Conservation (phyloP, 2,113 vertebrate species). For the Tyto alba region DNA sequence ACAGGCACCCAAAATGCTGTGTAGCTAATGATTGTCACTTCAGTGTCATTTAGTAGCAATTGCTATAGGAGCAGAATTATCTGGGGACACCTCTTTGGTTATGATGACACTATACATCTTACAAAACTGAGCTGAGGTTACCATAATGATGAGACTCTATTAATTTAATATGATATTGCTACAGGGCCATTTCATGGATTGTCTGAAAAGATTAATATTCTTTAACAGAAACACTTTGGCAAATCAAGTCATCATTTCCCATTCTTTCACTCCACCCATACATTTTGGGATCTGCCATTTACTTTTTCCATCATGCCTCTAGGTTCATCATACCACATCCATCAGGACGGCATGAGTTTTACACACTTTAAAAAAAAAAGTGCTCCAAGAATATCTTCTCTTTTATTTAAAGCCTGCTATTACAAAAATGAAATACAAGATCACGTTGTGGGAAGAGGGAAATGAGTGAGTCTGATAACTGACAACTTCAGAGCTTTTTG, state of each 20-base stretch:
- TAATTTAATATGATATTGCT: conserved; percentile 30
- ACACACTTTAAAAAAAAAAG: rapidly evolving
- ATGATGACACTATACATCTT: neutral
- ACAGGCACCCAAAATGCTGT: neutral
- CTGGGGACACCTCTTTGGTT: neutral
- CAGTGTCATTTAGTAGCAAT: neutral
- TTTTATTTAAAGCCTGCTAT: neutral
- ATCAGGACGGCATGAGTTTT: neutral
- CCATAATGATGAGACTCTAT: neutral
- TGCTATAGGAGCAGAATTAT: neutral
- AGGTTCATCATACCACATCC: neutral
- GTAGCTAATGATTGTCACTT: neutral
- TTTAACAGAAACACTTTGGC: neutral
- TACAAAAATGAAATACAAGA: neutral
- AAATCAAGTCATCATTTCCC: neutral
- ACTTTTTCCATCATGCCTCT: neutral
- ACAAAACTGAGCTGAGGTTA: neutral
- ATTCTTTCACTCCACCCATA: neutral
- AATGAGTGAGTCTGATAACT: neutral
- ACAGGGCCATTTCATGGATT: neutral
- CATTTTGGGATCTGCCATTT: neutral
- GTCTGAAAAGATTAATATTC: conserved; percentile 26
- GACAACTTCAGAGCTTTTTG: neutral
- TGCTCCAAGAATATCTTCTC: rapidly evolving
- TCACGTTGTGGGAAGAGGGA: neutral